Conservation (phyloP, 2,113 vertebrate genomes). For the Leucopsar rothschildi region DNA sequence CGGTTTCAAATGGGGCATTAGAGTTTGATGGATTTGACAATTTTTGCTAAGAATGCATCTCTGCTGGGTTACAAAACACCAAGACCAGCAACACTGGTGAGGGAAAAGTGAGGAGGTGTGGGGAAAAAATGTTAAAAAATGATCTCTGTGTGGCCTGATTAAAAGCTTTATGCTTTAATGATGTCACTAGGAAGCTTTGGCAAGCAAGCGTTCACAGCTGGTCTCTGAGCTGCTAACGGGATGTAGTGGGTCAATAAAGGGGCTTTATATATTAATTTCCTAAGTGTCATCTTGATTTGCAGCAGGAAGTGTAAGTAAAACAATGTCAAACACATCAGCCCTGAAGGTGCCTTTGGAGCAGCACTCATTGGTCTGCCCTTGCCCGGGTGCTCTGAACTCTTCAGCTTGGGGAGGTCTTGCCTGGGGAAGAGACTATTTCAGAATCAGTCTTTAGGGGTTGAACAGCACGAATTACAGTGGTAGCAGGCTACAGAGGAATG, state of each 20-base stretch:
- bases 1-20: accelerated
- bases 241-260: neutral
- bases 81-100: neutral
- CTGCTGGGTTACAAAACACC: neutral
- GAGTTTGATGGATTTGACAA: neutral
- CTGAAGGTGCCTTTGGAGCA: neutral
- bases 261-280: conserved; percentile 28
- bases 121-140: neutral
- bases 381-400: neutral
- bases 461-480: neutral
- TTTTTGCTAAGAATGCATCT: neutral
- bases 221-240: conserved; percentile 1
- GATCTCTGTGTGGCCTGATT: neutral
- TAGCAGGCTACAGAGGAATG: neutral
- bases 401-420: neutral
- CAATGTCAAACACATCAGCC: conserved; percentile 2
- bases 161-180: neutral
- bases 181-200: neutral
- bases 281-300: conserved; percentile 5
- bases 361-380: neutral
- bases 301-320: conserved; percentile 1
- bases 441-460: conserved; percentile 1
- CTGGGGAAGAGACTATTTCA: conserved; percentile 18
- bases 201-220: conserved; percentile 2
- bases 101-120: neutral